These are phyloP conservation scores for Arenicola marina DNA, from an alignment of 2,888 invertebrate species.

Conservation along the genomic window DNA sequence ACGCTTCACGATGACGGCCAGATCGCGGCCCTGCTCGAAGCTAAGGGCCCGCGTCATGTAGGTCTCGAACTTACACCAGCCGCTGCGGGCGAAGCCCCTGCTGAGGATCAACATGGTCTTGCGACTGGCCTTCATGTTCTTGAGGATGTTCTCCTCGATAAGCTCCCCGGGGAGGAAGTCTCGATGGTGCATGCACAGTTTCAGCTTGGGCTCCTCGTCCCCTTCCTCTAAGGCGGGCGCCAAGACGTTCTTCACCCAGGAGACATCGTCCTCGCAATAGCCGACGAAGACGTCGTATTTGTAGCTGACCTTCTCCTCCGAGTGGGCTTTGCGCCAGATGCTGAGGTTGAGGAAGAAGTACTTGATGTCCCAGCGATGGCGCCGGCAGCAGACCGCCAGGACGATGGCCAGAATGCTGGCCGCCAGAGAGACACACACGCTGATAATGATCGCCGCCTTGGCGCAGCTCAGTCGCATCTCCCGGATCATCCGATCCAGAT, in stretches of 20 bases:
- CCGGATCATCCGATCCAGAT: too few species aligned
- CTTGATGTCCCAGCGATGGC: not conserved
- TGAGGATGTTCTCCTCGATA: not conserved
- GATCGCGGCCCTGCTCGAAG: not conserved
- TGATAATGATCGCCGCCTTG: too few species aligned
- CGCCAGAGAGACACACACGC: too few species aligned
- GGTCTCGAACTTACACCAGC: slow-evolving; percentile 6
- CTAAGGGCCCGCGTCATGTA: not conserved
- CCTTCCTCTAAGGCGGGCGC: not conserved
- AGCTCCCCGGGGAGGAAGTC: slow-evolving; percentile 5
- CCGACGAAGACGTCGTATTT: not conserved
- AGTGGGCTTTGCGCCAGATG: not conserved
- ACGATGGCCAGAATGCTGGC: not conserved
- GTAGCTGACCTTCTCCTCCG: not conserved
- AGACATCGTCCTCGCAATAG: not conserved
- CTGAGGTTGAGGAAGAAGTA: not conserved
- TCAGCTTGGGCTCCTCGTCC: not conserved
- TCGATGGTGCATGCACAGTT: not conserved
- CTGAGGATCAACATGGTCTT: not conserved
- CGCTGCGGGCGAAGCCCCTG: not conserved
- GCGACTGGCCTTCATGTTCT: not conserved
- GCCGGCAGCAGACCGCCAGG: not conserved
- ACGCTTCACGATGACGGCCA: not conserved
- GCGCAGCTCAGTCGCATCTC: too few species aligned
- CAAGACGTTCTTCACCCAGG: not conserved